phyloP scores from a whole-genome alignment of 92 coral and sea anemone species.

The Galaxea fascicularis region DNA sequence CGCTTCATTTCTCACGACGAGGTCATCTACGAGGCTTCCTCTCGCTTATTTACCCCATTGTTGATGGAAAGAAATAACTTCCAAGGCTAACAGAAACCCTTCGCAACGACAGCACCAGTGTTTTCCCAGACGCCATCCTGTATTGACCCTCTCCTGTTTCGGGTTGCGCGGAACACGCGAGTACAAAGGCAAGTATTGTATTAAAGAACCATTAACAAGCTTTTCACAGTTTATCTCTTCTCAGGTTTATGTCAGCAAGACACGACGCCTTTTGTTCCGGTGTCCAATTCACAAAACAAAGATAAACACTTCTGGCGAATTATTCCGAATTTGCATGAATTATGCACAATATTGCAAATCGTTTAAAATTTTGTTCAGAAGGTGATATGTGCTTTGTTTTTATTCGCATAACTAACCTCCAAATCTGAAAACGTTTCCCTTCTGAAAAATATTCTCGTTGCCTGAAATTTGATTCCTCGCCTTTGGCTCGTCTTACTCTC shows the following conservation, averaged over 20 bases:
- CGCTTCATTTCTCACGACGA: not conserved
- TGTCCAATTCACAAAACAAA: slow-evolving; percentile 24
- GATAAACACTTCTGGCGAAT: slow-evolving; percentile 1
- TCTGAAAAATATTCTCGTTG: too few relatives aligned
- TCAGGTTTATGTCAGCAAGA: slow-evolving; percentile 58
- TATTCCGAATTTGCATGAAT: slow-evolving; percentile 34
- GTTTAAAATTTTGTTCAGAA: not conserved
- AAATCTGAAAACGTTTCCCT: not conserved
- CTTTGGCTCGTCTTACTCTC: too few relatives aligned
- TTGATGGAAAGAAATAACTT: slow-evolving; percentile 18
- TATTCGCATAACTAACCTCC: too few relatives aligned
- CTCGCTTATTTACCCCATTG: slow-evolving; percentile 1
- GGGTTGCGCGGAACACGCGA: slow-evolving; percentile 34
- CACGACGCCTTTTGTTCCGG: slow-evolving; percentile 51
- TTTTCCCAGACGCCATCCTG: slow-evolving; percentile 21
- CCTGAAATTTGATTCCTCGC: too few relatives aligned
- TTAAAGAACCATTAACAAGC: slow-evolving; percentile 56
- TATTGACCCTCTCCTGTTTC: slow-evolving; percentile 26
- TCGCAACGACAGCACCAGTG: slow-evolving; percentile 22
- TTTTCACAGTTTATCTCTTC: slow-evolving; percentile 42
- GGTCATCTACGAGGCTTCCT: not conserved
- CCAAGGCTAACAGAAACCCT: slow-evolving; percentile 25
- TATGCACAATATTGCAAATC: slow-evolving; percentile 6
- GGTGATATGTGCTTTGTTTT: not conserved
- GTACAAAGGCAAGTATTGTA: slow-evolving; percentile 67